Conservation (phyloP, 2,113 vertebrate species). For the Thomomys bottae region DNA sequence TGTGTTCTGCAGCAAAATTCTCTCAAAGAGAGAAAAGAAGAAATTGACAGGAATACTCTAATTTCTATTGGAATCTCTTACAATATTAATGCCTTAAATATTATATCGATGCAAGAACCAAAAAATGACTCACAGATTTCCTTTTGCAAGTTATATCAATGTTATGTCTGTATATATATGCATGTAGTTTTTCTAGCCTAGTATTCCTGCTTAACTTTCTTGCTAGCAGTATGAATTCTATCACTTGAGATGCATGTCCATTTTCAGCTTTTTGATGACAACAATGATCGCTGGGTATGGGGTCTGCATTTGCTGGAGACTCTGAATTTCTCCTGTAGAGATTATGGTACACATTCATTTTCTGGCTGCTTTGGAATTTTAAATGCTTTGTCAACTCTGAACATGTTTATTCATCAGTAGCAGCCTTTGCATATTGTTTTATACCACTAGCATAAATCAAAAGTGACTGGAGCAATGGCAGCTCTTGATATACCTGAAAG, state of each 20-base stretch:
- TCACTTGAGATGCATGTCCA: too few relatives aligned
- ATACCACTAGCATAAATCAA: conserved; percentile 42
- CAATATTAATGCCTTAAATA: neutral
- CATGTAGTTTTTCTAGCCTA: neutral
- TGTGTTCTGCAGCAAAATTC: neutral
- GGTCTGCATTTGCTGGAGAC: conserved; percentile 3
- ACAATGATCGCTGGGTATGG: neutral
- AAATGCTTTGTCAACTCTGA: conserved; percentile 44
- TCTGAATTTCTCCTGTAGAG: neutral
- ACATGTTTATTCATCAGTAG: conserved; percentile 54
- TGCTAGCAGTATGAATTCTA: too few relatives aligned
- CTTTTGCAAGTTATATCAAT: neutral
- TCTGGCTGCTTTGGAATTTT: conserved; percentile 39
- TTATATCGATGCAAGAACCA: neutral
- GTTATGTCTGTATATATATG: neutral
- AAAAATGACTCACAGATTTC: neutral
- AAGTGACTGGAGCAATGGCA: conserved; percentile 22
- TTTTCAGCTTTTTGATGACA: neutral
- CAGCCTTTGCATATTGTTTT: conserved; percentile 8
- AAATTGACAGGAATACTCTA: neutral
- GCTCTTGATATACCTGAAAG: neutral
- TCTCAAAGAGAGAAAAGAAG: neutral
- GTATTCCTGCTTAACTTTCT: too few relatives aligned
- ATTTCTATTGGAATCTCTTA: neutral
- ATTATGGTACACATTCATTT: conserved; percentile 39